A percentile compares a stretch with the other conserved stretches of the same genome.
Evolutionary conservation across 2,797 vertebrate genomes (phyloP).

Genomic region (Fratercula arctica): DNA sequence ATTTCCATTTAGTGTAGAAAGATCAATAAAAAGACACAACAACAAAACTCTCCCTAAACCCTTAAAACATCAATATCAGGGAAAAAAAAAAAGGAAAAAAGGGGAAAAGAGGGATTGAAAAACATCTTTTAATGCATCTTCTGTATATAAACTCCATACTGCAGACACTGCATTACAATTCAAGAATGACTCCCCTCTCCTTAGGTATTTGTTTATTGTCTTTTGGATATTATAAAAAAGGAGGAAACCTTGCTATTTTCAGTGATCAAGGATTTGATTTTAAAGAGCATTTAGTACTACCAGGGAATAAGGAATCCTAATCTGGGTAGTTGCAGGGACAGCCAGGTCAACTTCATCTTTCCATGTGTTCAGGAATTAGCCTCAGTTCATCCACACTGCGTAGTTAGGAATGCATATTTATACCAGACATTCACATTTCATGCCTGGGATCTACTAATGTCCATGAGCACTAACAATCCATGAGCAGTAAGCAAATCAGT

Average conservation of each 20-base stretch:
- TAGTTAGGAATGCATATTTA: neutral
- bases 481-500: neutral
- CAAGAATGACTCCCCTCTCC: neutral
- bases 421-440: neutral
- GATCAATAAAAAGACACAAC: neutral
- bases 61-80: neutral
- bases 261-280: neutral
- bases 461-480: neutral
- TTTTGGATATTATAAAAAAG: neutral
- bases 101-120: neutral
- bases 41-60: neutral
- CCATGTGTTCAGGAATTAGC: neutral
- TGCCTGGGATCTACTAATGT: neutral
- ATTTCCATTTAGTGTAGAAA: neutral
- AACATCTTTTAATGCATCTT: neutral
- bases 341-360: neutral
- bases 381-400: neutral
- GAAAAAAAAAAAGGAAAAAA: neutral
- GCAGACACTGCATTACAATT: neutral
- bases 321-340: neutral
- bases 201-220: neutral
- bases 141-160: neutral
- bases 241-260: neutral
- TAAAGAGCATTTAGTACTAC: neutral
- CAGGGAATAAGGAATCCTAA: neutral